Evolutionary conservation across 2,113 vertebrate genomes (phyloP), one percentile per base, ranked within the genome.

Genomic region (Limnothrissa miodon): DNA sequence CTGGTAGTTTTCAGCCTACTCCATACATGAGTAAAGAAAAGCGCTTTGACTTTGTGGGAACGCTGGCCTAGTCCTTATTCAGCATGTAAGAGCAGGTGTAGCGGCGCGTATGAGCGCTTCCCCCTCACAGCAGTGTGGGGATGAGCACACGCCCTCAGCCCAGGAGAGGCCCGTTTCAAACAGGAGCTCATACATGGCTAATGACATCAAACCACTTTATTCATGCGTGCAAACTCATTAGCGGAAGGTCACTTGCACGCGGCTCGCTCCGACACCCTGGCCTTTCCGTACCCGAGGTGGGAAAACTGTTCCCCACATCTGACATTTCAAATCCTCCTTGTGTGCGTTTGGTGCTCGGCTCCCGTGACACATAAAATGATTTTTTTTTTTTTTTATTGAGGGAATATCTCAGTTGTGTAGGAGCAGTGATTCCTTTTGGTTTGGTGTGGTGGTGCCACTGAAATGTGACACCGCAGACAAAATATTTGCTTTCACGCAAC

Each of bases 171-270:
- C 29, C 39, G 21, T 53, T 66, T 78, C n/a, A 82, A n/a, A 23
- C 78, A 33, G 82, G n/a, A 53, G 81, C 51, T 85, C 45, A 66
- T 48, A 82, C 80, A 78, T 42, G 46, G 17, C 59, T 85, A 74
- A 83, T 59, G 23, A 70, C 78, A 80, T 80, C 46, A 44, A 84
- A 74, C 33, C 70, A 39, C 78, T 81, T 85, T 78, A 83, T 44
- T 25, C 25, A 88, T 44, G 70, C 85, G 82, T 1, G 82, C 46
- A 46, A 81, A 86, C 59, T 48, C 45, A 84, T 81, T 84, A 85
- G 15, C 46, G 83, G 84, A 85, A 90, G 84, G 87, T 90, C 87
- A 86, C 0, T 23, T 45, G 74, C 51, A 56, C 51, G 9, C 59
- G 81, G 59, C 7, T 33, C 48, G 51, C 45, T 39, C 78, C 9